These are phyloP conservation scores for Dissostichus mawsoni DNA, from an alignment of 2,113 vertebrate genomes.

Conservation along the genomic window DNA sequence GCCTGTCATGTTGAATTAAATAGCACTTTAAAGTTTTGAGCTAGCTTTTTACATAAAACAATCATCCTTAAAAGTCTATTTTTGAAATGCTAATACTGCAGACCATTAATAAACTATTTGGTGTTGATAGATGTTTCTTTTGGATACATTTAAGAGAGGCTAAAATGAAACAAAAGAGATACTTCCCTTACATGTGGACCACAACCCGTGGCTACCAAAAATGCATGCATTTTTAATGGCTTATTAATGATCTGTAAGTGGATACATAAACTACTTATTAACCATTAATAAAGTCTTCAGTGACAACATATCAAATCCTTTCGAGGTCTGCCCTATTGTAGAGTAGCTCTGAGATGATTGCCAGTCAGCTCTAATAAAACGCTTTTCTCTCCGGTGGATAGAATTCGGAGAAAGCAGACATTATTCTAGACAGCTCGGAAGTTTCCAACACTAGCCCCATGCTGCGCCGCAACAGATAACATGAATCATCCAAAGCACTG, in stretches of 20 bases:
- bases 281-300: constrained; percentile 20
- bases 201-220: constrained; percentile 4
- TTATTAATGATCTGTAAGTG: constrained; percentile 7
- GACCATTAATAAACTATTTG: background rate
- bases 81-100: background rate
- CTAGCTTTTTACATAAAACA: background rate
- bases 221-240: constrained; percentile 2
- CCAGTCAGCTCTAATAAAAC: constrained; percentile 48
- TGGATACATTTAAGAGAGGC: background rate
- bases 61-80: background rate
- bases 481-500: constrained; percentile 57
- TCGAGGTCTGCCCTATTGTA: constrained; percentile 1
- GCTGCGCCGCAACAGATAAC: constrained; percentile 70
- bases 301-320: constrained; percentile 31
- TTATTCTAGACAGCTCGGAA: constrained; percentile 68
- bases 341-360: constrained; percentile 34
- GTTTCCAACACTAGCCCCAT: constrained; percentile 58
- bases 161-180: background rate
- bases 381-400: constrained; percentile 28
- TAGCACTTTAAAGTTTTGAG: background rate
- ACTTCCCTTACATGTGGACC: background rate
- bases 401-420: constrained; percentile 60
- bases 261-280: constrained; percentile 35
- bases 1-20: background rate
- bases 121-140: background rate